Conservation (phyloP, 2,797 vertebrate species). For the Rhadinocentrus ornatus region DNA sequence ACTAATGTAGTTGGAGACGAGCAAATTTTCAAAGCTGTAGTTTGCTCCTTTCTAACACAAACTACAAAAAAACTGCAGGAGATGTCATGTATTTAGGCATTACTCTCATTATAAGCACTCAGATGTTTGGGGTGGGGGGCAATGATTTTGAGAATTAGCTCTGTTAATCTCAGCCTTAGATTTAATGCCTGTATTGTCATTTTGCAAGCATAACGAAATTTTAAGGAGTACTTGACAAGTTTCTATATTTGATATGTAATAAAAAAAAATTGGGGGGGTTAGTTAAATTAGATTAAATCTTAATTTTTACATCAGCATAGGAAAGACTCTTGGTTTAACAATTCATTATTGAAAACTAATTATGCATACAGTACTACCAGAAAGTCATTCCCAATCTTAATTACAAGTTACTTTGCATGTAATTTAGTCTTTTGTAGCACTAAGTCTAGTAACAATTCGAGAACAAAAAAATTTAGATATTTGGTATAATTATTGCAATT, state of each 20-base stretch:
- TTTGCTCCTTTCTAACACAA: not conserved
- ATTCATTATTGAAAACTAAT: not conserved
- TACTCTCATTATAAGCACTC: constrained; percentile 10
- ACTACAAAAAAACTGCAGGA: not conserved
- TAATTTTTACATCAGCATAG: not conserved
- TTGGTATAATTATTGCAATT: not conserved
- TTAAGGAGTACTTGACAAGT: not conserved
- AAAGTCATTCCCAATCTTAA: not conserved
- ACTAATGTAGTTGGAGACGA: not conserved
- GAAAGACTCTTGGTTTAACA: not conserved
- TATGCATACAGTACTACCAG: too few relatives aligned
- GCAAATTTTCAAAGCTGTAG: not conserved
- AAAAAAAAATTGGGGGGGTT: too few relatives aligned
- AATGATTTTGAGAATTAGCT: not conserved
- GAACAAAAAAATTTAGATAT: not conserved
- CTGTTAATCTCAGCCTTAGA: not conserved
- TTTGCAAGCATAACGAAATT: too few relatives aligned
- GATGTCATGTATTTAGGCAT: constrained; percentile 29
- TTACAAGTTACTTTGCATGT: not conserved
- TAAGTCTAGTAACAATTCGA: not conserved
- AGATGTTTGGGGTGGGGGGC: not conserved
- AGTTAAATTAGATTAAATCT: not conserved
- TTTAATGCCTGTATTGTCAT: too few relatives aligned
- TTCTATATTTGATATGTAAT: not conserved
- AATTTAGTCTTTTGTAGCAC: not conserved